Base-by-base conservation (phyloP, 2,797 vertebrate genomes). In the Sebastiscus tertius region DNA sequence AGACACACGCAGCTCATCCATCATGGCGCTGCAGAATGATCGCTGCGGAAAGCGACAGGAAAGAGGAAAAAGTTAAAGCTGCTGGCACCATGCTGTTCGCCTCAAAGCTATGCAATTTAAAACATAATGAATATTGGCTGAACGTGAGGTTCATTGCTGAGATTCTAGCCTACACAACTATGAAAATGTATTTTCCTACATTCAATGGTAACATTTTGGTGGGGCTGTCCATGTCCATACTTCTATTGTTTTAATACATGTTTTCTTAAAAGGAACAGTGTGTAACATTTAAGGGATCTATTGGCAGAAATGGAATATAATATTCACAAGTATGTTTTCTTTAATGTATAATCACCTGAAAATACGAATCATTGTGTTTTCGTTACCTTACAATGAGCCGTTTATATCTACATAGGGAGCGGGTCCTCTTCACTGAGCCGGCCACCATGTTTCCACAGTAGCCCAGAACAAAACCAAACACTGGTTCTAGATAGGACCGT, bases 1-100 rank as follows among this genome's bases (percentile, higher is more conserved):
- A 88, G 98, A 98, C 95, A 97, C 96, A 46, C 97, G 96, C 91
- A 99, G 93, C 92, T 99, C 98, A 74, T 99, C 98, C 88, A 98
- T 96, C 97, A 99, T 98, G 90, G 97, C 98, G 22, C 97, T 99
- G 95, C 98, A 99, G 95, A 99, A 98, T 64, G 98, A 99, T 89
- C 97, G 96, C 98, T 99, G 95, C 27, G 82, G 86, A 88, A 67
- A 65, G 85, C 80, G 42, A 69, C 1, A 83, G 75, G 59, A 78
- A 24, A 59, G 56, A 74, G 31, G 26, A 24, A 31, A 22, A 71
- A 68, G 64, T 83, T 87, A 88, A 1, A 67, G 60, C 22, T 24
- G 75, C 26, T 24, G 70, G 70, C 52, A 33, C 29, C 69, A 3
- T 6, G 70, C 27, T 62, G 67, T 61, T 39, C 12, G 61, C 7